phyloP scores from a whole-genome alignment of 2,113 vertebrate genomes.

The Lycaon pictus region DNA sequence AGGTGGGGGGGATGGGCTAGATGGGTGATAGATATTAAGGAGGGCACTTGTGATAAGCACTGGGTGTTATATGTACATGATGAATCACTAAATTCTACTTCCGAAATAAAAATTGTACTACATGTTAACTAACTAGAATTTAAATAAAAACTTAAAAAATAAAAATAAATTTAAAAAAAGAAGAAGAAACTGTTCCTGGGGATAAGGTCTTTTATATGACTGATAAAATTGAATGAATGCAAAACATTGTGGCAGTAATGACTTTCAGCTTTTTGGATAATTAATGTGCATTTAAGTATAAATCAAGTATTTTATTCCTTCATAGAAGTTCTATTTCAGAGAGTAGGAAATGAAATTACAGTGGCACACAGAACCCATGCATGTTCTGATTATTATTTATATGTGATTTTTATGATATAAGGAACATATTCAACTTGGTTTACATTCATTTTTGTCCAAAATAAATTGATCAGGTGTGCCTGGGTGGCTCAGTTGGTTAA shows the following conservation, averaged over 20 bases:
- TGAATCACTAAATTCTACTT: background rate
- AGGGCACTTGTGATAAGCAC: background rate
- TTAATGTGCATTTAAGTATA: slow-evolving; percentile 17
- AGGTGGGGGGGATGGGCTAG: background rate
- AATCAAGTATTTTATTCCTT: background rate
- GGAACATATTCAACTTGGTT: background rate
- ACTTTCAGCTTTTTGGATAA: background rate
- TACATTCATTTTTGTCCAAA: slow-evolving; percentile 3
- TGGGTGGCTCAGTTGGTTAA: background rate
- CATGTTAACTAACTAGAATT: background rate
- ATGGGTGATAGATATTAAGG: background rate
- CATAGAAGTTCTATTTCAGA: background rate
- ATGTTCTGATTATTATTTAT: background rate
- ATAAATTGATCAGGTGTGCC: background rate
- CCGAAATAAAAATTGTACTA: background rate
- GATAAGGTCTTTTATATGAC: background rate
- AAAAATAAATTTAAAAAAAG: background rate
- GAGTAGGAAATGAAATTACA: background rate
- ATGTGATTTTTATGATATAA: background rate
- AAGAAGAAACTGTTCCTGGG: background rate
- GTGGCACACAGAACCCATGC: background rate
- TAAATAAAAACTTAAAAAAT: background rate
- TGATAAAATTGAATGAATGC: background rate
- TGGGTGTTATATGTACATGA: background rate
- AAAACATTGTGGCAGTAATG: background rate